phyloP scores from a whole-genome alignment of 2,113 vertebrate species.

The Suncus etruscus region DNA sequence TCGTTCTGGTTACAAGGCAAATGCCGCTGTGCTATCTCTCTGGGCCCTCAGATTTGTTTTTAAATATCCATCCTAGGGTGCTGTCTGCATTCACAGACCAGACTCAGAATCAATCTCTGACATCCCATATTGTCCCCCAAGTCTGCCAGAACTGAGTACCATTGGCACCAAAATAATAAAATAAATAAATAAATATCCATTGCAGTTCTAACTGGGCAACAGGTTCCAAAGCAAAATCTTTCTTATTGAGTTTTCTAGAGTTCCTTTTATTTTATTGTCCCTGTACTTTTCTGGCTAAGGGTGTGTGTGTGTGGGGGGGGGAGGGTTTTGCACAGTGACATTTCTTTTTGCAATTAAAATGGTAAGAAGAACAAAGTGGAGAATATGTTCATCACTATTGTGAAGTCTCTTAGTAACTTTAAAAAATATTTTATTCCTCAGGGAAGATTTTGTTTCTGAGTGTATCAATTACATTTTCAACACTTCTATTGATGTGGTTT shows the following conservation, averaged over 20 bases:
- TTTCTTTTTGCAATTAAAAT: slow-evolving; percentile 50
- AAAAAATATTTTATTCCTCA: slow-evolving; percentile 72
- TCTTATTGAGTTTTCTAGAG: not conserved
- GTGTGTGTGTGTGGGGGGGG: not conserved
- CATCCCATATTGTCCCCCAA: too few species aligned
- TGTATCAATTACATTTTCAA: slow-evolving; percentile 90
- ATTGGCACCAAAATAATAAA: too few species aligned
- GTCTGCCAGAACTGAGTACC: too few species aligned
- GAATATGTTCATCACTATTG: not conserved
- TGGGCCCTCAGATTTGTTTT: not conserved
- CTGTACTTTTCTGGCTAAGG: not conserved
- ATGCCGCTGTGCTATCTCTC: slow-evolving; percentile 45
- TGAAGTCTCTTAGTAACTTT: not conserved
- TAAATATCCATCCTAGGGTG: too few species aligned
- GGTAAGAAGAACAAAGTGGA: slow-evolving; percentile 8
- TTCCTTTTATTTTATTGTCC: not conserved
- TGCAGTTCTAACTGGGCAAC: not conserved
- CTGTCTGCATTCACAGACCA: too few species aligned
- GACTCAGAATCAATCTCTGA: too few species aligned
- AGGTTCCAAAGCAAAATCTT: not conserved
- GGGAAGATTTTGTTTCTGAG: slow-evolving; percentile 86
- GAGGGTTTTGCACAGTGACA: not conserved
- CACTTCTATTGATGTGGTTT: slow-evolving; percentile 87
- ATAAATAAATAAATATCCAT: not conserved
- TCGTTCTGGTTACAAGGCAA: not conserved